Evolutionary conservation across 2,888 invertebrate genomes (phyloP), one percentile per base, ranked within the genome.

Genomic region (Argyresthia goedartella): DNA sequence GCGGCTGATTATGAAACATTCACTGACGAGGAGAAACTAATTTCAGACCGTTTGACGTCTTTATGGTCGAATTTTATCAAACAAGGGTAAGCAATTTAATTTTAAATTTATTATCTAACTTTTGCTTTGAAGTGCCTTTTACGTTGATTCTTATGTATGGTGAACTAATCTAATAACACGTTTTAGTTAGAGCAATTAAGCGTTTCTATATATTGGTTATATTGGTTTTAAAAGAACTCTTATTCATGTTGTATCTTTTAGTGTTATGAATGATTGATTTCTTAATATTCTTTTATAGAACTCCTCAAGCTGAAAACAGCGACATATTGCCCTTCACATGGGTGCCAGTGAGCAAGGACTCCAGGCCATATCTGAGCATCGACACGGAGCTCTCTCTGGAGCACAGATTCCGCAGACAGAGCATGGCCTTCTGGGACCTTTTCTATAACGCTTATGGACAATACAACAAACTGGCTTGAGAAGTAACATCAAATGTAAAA

Each of bases 351-450:
- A 68, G 69, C 1, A 52, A 55, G 4, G 59, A 66, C 11, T 62
- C 65, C 14, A 71, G 81, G 53, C 81, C 82, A 0, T 71, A 74
- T 41, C 52, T 84, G 56, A 63, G 74, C 8, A 82, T 85, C 7
- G 81, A 78, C 55, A 62, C 68, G 0, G 67, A 77, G 9, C 57
- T 80, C 4, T 55, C 57, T 11, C 55, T 80, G 52, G 71, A 74
- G 41, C 60, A 65, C 33, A 63, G 86, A 49, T 69, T 76, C 7
- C 64, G 67, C 49, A 72, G 76, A 49, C 69, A 76, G 8, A 69
- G 81, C 15, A 79, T 81, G 74, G 76, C 82, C 0, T 85, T 80
- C 57, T 85, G 86, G 86, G 81, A 85, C 51, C 68, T 85, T 1
- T 85, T 85, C 56, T 77, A 80, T 53, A 63, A 66, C 8, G 58